These are phyloP conservation scores for Tonatia bakeri DNA, from an alignment of 2,113 vertebrate genomes.

Conservation along the genomic window DNA sequence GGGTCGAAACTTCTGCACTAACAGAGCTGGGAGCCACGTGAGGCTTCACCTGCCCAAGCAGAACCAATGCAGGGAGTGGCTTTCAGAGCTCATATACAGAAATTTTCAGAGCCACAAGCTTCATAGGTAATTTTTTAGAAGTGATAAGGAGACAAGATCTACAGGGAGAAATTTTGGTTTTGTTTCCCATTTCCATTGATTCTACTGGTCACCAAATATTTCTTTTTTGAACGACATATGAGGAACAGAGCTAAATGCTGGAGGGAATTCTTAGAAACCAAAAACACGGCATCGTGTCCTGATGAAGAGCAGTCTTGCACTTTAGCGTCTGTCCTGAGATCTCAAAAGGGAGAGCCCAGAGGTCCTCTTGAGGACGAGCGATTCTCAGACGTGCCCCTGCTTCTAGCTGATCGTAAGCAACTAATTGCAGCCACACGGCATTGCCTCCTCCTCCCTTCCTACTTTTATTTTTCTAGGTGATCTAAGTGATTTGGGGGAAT, in stretches of 20 bases:
- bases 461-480: not conserved
- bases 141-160: not conserved
- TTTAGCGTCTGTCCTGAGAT: not conserved
- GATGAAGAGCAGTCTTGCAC: not conserved
- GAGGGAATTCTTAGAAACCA: not conserved
- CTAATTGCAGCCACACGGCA: not conserved
- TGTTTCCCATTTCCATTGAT: not conserved
- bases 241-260: not conserved
- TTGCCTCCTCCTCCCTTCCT: not conserved
- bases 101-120: not conserved
- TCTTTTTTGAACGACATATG: not conserved
- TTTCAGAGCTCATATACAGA: not conserved
- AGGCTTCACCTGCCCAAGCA: not conserved
- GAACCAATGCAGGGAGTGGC: not conserved
- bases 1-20: not conserved
- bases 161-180: not conserved
- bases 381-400: not conserved
- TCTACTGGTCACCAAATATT: not conserved
- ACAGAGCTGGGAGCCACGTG: rapidly evolving
- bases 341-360: not conserved
- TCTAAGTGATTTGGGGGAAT: not conserved
- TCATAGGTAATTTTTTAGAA: not conserved
- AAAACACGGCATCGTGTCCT: not conserved
- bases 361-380: not conserved
- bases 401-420: not conserved